Percentiles rank a stretch among this genome's conserved stretches.
Evolutionary conservation across 2,113 vertebrate species (phyloP).

Genomic region (Oostethus manadensis): DNA sequence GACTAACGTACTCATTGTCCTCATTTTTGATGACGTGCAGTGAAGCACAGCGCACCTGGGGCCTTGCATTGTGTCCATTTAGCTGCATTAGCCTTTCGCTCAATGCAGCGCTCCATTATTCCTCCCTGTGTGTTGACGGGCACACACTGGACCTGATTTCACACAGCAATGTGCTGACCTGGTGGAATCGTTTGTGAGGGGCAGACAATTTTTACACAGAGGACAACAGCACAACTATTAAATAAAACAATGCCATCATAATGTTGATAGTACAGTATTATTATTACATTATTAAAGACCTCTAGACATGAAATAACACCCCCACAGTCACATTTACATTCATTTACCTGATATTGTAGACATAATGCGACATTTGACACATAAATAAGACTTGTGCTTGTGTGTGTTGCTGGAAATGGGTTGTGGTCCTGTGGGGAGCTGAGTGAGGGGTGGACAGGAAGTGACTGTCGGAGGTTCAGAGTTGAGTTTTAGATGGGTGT

Average conservation of each 20-base stretch:
- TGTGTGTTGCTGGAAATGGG: no score
- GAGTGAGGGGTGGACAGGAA: no score
- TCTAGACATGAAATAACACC: no score
- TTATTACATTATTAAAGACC: no score
- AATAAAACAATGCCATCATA: background rate
- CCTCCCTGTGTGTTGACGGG: slow-evolving; percentile 45
- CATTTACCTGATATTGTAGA: no score
- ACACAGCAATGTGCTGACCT: slow-evolving; percentile 55
- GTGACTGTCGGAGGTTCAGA: no score
- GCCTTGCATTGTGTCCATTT: slow-evolving; percentile 50
- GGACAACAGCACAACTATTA: background rate
- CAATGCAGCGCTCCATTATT: slow-evolving; percentile 41
- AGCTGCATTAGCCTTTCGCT: slow-evolving; percentile 53
- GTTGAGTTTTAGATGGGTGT: no score
- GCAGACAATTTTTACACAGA: slow-evolving; percentile 13
- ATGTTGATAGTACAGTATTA: no score
- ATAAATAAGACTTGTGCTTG: no score
- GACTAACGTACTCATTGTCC: slow-evolving; percentile 1
- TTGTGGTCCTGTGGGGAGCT: no score
- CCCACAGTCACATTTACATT: no score
- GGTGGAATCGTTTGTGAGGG: slow-evolving; percentile 32
- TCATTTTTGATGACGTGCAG: slow-evolving; percentile 27
- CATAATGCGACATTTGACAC: no score
- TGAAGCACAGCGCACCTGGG: slow-evolving; percentile 46
- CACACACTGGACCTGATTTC: slow-evolving; percentile 56